These are phyloP conservation scores for Brachynemurus nebulosus DNA, from an alignment of 2,888 invertebrate species.

Conservation along the genomic window DNA sequence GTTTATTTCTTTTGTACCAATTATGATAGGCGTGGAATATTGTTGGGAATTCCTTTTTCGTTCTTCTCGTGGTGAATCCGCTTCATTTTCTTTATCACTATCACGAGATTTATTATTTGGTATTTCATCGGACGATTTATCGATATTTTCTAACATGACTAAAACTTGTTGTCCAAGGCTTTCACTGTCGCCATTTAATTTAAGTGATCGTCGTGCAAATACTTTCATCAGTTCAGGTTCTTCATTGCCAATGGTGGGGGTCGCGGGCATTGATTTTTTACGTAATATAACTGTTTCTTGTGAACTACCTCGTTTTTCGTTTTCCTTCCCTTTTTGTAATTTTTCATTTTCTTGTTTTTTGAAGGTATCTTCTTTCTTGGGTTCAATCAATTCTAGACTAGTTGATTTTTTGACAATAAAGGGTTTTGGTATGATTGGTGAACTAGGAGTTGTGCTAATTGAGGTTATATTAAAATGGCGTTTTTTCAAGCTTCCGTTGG, in stretches of 20 bases:
- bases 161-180: constrained; percentile 43
- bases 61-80: constrained; percentile 36
- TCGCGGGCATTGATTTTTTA: constrained; percentile 37
- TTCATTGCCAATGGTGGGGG: constrained; percentile 42
- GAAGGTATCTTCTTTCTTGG: constrained; percentile 16
- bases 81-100: constrained; percentile 60
- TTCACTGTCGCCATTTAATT: constrained; percentile 54
- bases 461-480: constrained; percentile 14
- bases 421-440: constrained; percentile 28
- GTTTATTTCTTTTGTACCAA: too few relatives aligned
- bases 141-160: constrained; percentile 30
- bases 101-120: constrained; percentile 44
- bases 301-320: constrained; percentile 25
- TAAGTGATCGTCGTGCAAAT: constrained; percentile 65
- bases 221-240: constrained; percentile 72
- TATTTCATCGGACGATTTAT: constrained; percentile 28
- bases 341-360: constrained; percentile 6
- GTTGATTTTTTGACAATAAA: constrained; percentile 40
- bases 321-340: constrained; percentile 1
- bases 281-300: constrained; percentile 38
- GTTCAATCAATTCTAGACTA: constrained; percentile 39
- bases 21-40: neutral
- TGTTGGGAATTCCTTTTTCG: constrained; percentile 27
- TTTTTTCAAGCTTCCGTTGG: constrained; percentile 6
- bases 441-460: neutral